Base-by-base conservation (phyloP, 1,140 invertebrate genomes). In the Sarcophaga peregrina region DNA sequence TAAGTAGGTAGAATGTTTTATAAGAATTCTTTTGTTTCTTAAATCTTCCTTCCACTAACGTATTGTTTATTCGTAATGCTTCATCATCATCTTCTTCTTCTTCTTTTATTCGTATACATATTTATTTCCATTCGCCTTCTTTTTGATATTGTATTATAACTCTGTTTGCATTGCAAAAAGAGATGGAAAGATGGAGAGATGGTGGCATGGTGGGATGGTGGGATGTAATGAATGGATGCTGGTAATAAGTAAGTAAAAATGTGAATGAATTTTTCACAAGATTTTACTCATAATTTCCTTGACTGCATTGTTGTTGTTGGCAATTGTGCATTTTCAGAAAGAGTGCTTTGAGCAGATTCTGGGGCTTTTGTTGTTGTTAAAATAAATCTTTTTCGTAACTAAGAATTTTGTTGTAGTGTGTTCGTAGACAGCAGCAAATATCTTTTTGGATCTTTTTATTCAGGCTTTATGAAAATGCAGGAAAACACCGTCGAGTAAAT, bases 11-110 rank as follows among this genome's bases (percentile, higher is more conserved):
- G 20, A 68, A 68, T 68, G 62, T 68, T 68, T 68, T 25, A 68
- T n/a, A 58, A 58, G 54, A 58, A 68, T 20, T 68, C 62, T 68
- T 68, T 68, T 68, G 62, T 68, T 58, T 68, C 62, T 68, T 58
- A 25, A 68, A 9, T 68, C 62, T 68, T 68, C 62, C n/a, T 58
- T 58, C 62, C 17, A 20, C 1, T 68, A 20, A 9, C 62, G 15
- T 25, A 20, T 68, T 68, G 54, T 58, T 58, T 58, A 58, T n/a
- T 58, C n/a, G 7, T 58, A n/a, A n/a, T n/a, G n/a, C n/a, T n/a
- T n/a, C n/a, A n/a, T n/a, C n/a, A n/a, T n/a, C n/a, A n/a, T n/a
- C n/a, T n/a, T n/a, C n/a, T n/a, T 58, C 7, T 58, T 15, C 15
- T 58, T 13, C 54, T 58, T 58, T 15, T 58, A 37, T 37, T 37